A percentile compares a stretch with the other conserved stretches of the same genome.
phyloP scores from a whole-genome alignment of 2,113 vertebrate species.

The Anarhynchus alexandrinus region DNA sequence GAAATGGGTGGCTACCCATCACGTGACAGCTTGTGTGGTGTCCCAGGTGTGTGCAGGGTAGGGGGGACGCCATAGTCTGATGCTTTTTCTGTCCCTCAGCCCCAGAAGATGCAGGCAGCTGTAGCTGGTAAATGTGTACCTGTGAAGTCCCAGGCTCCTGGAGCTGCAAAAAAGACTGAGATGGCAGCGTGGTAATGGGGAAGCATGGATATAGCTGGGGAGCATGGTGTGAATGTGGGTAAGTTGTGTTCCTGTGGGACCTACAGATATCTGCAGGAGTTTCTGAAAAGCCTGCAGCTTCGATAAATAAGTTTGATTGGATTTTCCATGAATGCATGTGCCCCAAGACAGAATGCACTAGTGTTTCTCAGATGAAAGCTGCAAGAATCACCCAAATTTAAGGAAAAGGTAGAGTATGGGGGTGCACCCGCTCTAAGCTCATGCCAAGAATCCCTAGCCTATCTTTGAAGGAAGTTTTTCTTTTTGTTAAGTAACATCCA shows the following conservation, averaged over 20 bases:
- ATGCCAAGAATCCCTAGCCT: neutral
- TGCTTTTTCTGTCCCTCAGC: neutral
- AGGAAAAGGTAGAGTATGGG: neutral
- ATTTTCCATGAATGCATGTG: neutral
- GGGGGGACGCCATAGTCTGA: neutral
- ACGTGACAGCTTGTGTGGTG: neutral
- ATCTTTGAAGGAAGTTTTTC: neutral
- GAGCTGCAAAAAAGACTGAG: neutral
- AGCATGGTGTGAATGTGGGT: neutral
- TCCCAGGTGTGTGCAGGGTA: neutral
- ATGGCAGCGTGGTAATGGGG: neutral
- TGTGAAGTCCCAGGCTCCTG: neutral
- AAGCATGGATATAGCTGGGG: neutral
- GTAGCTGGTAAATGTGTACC: neutral
- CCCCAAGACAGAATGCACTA: neutral
- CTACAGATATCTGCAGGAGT: neutral
- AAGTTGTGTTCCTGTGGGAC: neutral
- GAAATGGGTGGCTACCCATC: neutral
- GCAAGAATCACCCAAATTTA: neutral
- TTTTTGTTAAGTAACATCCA: neutral
- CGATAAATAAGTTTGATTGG: neutral
- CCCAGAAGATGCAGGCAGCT: neutral
- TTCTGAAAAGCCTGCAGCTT: neutral
- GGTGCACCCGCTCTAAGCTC: neutral
- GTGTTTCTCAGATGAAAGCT: neutral